These are phyloP conservation scores for Halcyon senegalensis DNA, from an alignment of 2,113 vertebrate genomes.

Conservation along the genomic window DNA sequence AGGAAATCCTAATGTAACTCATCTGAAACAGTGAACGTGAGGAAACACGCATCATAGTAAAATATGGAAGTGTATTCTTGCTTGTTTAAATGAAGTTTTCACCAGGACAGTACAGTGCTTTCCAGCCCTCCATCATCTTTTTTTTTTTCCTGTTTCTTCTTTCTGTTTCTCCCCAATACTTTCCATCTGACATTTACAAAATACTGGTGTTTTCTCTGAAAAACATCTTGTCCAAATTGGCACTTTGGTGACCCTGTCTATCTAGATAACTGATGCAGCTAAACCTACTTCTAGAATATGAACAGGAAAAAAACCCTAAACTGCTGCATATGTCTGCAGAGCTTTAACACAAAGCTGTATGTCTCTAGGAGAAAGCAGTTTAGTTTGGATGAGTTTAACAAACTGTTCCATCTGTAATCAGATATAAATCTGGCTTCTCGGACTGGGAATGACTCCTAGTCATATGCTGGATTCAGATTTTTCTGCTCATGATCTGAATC, in stretches of 20 bases:
- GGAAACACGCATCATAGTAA: accelerated
- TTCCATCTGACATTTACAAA: not conserved
- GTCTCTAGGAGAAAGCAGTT: not conserved
- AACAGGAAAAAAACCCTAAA: not conserved
- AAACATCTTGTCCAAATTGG: not conserved
- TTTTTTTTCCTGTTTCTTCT: not conserved
- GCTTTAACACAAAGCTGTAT: not conserved
- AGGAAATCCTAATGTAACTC: not conserved
- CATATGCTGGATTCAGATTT: not conserved
- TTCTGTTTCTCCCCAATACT: not conserved
- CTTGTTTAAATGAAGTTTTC: not conserved
- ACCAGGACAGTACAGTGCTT: not conserved
- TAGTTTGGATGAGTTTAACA: not conserved
- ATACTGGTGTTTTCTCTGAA: not conserved
- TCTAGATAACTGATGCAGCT: not conserved
- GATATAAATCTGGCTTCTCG: not conserved
- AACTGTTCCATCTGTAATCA: not conserved
- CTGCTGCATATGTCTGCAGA: not conserved
- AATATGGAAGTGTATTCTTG: not conserved
- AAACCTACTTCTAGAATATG: not conserved
- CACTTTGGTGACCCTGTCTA: not conserved
- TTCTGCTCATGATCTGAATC: not conserved
- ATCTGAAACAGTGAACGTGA: not conserved
- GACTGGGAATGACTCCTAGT: not conserved
- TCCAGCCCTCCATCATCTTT: not conserved